Base-by-base conservation (phyloP, 1,140 invertebrate species). In the Drosophila santomea region DNA sequence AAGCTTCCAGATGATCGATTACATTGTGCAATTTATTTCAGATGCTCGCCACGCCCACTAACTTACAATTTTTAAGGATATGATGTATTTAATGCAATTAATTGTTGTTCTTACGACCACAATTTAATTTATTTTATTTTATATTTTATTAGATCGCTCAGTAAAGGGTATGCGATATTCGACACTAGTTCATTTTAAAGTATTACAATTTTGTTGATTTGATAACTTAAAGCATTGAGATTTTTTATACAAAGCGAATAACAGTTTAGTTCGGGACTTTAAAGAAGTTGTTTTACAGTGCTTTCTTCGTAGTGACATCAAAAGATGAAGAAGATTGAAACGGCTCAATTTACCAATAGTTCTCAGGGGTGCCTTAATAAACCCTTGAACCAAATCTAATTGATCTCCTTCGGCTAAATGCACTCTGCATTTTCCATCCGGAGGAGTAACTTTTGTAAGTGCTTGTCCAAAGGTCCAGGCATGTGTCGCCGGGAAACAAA, bases 401-500 rank as follows among this genome's bases (percentile, higher is more conserved):
- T 83, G 83, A 72, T 77, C 74, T 69, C 61, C 62, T 50, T 59
- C 32, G 54, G 47, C 51, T 11, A 44, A 58, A 69, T 38, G 43
- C 57, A 60, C 47, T 69, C 52, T 60, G 47, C 36, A 11, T 25
- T 17, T 51, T 44, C 60, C 39, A 45, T n/a, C 39, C 39, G 36
- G 25, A 71, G 72, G 72, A 66, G 72, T 75, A 73, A 75, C 69
- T 61, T 66, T 73, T 67, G 77, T 63, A 73, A 84, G 75, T 83
- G 74, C 72, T 83, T 79, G 56, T 64, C 66, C 64, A 61, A 72
- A 47, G 60, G 62, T 61, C 54, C 62, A 57, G 14, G 66, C 71
- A 75, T 72, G 74, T 80, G 74, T 80, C 79, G 74, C 68, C 68
- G 44, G 74, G 72, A 52, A 79, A 86, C 60, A 76, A 86, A 86